phyloP scores from a whole-genome alignment of 2,888 invertebrate species.

The Sylvicola cinctus region DNA sequence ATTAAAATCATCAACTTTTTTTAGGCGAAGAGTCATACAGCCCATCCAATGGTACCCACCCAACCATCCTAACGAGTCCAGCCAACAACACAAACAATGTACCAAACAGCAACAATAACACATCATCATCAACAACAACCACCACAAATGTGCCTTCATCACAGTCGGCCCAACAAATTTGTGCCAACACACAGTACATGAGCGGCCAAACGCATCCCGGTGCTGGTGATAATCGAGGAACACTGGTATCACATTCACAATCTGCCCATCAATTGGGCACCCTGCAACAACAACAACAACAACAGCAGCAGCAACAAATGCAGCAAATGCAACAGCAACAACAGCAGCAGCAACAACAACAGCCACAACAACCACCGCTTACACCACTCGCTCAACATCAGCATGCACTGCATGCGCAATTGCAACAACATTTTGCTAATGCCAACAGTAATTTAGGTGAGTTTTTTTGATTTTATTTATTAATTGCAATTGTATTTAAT shows the following conservation, averaged over 20 bases:
- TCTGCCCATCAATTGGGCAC: constrained; percentile 21
- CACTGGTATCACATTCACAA: constrained; percentile 22
- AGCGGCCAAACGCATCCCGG: constrained; percentile 12
- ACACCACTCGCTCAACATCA: constrained; percentile 35
- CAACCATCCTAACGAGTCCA: constrained; percentile 13
- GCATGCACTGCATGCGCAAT: constrained; percentile 35
- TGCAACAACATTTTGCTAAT: constrained; percentile 35
- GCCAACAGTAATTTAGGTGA: constrained; percentile 22
- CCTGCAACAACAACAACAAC: too few species aligned
- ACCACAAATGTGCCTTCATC: constrained; percentile 17
- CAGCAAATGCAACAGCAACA: too few species aligned
- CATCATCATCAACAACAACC: constrained; percentile 4
- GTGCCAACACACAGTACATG: constrained; percentile 8
- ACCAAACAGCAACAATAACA: constrained; percentile 7
- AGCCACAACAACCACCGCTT: constrained; percentile 13
- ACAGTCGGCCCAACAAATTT: constrained; percentile 24
- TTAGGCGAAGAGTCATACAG: constrained; percentile 23
- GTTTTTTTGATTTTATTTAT: constrained; percentile 2
- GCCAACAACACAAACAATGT: constrained; percentile 16
- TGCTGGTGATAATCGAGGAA: constrained; percentile 4
- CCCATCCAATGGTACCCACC: constrained; percentile 15
- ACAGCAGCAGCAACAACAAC: too few species aligned
- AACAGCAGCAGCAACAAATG: too few species aligned
- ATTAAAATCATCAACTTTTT: constrained; percentile 2
- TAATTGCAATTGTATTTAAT: neutral